Conservation (phyloP, 1,140 invertebrate species). For the Branchinecta lynchi region DNA sequence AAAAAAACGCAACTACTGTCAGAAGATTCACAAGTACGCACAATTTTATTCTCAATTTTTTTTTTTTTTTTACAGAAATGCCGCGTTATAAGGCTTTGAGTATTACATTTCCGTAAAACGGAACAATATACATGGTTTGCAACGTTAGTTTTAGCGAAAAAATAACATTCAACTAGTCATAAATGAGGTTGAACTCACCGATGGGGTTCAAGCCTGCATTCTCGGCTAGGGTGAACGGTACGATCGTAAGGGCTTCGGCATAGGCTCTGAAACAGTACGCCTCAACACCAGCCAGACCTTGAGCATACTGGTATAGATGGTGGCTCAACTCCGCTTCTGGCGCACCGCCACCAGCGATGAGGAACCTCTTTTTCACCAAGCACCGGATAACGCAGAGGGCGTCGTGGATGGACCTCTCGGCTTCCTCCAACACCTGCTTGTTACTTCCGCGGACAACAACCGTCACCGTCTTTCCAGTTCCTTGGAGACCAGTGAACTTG, state of each 20-base stretch:
- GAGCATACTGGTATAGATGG: slow-evolving; percentile 60
- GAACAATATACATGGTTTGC: no score
- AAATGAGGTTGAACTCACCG: slow-evolving; percentile 18
- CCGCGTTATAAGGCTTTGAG: no score
- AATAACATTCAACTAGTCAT: no score
- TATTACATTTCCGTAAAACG: no score
- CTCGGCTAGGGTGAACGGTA: slow-evolving; percentile 96
- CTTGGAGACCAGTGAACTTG: slow-evolving; percentile 79
- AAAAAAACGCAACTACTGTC: no score
- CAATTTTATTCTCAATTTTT: no score
- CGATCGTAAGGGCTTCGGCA: slow-evolving; percentile 89
- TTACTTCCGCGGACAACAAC: slow-evolving; percentile 93
- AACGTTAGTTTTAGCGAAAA: no score
- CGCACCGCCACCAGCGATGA: slow-evolving; percentile 90
- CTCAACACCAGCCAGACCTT: slow-evolving; percentile 73
- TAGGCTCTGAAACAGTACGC: slow-evolving; percentile 84
- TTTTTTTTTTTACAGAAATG: no score
- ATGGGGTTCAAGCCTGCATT: slow-evolving; percentile 99
- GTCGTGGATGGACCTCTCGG: slow-evolving; percentile 89
- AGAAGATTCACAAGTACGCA: no score
- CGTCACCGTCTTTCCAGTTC: slow-evolving; percentile 76
- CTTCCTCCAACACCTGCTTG: slow-evolving; percentile 87
- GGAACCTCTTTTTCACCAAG: slow-evolving; percentile 70
- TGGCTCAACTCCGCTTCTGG: slow-evolving; percentile 89
- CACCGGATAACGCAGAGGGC: slow-evolving; percentile 95